These are phyloP conservation scores for Perca schrenkii DNA, from an alignment of 2,113 vertebrate species.

Conservation along the genomic window DNA sequence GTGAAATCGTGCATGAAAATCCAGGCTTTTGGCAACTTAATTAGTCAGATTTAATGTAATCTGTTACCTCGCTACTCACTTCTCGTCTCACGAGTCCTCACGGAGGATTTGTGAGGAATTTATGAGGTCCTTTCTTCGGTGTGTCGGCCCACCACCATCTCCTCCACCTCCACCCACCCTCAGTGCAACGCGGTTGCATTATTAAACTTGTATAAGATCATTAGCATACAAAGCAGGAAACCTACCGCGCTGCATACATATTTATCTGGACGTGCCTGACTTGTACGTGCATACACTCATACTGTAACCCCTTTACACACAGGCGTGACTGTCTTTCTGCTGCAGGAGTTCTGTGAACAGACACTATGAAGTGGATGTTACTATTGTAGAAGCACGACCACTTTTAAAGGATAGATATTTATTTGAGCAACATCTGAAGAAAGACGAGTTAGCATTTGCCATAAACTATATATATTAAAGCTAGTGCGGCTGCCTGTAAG, in stretches of 20 bases:
- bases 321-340: conserved; percentile 42
- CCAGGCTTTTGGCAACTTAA: conserved; percentile 34
- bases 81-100: conserved; percentile 41
- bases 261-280: conserved; percentile 73
- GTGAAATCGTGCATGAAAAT: conserved; percentile 5
- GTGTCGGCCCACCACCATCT: conserved; percentile 9
- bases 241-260: conserved; percentile 76
- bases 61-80: conserved; percentile 50
- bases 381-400: conserved; percentile 16
- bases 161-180: conserved; percentile 45
- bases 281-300: conserved; percentile 48
- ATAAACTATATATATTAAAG: conserved; percentile 23
- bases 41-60: conserved; percentile 63
- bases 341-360: conserved; percentile 27
- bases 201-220: conserved; percentile 82
- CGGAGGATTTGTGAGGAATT: conserved; percentile 25
- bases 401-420: conserved; percentile 40
- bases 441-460: conserved; percentile 20
- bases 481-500: conserved; percentile 7
- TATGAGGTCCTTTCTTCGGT: conserved; percentile 27
- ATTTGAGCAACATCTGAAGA: conserved; percentile 48
- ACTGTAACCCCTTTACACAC: conserved; percentile 64
- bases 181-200: conserved; percentile 64
- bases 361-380: conserved; percentile 47
- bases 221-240: conserved; percentile 83